phyloP scores from a whole-genome alignment of 1,140 invertebrate genomes.

The Aphaenogaster floridana region DNA sequence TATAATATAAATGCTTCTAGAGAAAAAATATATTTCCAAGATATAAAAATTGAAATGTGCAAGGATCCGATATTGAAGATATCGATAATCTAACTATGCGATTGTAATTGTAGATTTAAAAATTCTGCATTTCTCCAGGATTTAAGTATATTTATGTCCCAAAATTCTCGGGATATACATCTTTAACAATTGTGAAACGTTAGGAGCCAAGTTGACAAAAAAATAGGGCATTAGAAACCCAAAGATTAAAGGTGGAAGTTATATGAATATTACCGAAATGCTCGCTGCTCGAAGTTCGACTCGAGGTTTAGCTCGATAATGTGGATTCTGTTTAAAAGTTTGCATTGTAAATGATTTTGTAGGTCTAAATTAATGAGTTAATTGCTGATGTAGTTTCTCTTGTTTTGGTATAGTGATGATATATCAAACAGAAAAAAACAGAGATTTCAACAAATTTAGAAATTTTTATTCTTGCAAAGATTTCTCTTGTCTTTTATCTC shows the following conservation, averaged over 20 bases:
- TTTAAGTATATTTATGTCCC: neutral
- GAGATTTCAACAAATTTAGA: neutral
- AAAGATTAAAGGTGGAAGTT: no score
- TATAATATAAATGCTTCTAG: neutral
- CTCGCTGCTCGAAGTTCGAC: no score
- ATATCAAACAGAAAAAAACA: neutral
- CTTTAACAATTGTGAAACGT: neutral
- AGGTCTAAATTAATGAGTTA: neutral
- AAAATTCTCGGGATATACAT: conserved; percentile 2
- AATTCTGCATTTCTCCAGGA: neutral
- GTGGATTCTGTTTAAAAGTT: neutral
- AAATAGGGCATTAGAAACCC: neutral
- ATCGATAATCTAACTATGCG: neutral
- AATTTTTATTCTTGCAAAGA: neutral
- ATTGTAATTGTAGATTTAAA: neutral
- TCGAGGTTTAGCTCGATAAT: no score
- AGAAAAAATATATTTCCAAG: neutral
- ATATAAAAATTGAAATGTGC: neutral
- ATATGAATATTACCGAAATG: no score
- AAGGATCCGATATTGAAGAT: neutral
- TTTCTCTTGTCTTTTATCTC: neutral
- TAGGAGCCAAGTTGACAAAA: neutral
- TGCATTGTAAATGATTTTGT: neutral
- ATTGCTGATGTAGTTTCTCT: neutral
- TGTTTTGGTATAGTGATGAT: neutral